Evolutionary conservation across 2,797 vertebrate genomes (phyloP).

Genomic region (Chanos chanos): DNA sequence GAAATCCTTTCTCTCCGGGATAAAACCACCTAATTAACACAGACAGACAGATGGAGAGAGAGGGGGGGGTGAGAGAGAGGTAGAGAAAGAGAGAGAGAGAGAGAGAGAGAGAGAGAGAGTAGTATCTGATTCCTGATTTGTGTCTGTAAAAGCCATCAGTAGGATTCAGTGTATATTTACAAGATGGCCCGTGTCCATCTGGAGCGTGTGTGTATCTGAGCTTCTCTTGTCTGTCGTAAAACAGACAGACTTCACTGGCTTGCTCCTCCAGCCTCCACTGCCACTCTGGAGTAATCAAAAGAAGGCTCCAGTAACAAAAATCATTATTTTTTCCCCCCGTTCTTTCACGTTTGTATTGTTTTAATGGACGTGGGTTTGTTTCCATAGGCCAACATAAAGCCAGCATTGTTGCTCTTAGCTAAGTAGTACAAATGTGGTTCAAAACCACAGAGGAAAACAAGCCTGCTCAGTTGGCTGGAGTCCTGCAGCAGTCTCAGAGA

Average conservation of each 20-base stretch:
- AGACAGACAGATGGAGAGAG: too few relatives aligned
- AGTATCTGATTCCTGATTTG: too few relatives aligned
- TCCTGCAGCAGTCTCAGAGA: not conserved
- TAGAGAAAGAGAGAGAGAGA: too few relatives aligned
- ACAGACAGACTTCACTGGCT: not conserved
- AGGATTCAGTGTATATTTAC: slow-evolving; percentile 18
- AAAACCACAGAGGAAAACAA: slow-evolving; percentile 13
- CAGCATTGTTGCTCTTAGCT: too few relatives aligned
- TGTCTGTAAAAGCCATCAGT: slow-evolving; percentile 39
- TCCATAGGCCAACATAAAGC: too few relatives aligned
- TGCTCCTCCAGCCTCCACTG: slow-evolving; percentile 27
- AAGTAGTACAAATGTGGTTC: too few relatives aligned
- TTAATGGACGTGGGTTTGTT: slow-evolving; percentile 3
- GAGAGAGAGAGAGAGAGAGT: too few relatives aligned
- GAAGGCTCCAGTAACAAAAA: slow-evolving; percentile 15
- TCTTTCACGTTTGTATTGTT: slow-evolving; percentile 6
- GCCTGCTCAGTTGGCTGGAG: not conserved
- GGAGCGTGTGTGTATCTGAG: slow-evolving; percentile 34
- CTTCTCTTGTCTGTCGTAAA: slow-evolving; percentile 27
- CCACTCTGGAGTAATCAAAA: slow-evolving; percentile 29
- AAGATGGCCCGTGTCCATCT: slow-evolving; percentile 31
- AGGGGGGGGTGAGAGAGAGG: too few relatives aligned
- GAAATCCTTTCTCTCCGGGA: too few relatives aligned
- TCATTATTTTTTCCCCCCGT: slow-evolving; percentile 32
- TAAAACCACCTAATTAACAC: too few relatives aligned